Evolutionary conservation across 2,113 vertebrate genomes (phyloP).

Genomic region (Tricholaema leucomelas): DNA sequence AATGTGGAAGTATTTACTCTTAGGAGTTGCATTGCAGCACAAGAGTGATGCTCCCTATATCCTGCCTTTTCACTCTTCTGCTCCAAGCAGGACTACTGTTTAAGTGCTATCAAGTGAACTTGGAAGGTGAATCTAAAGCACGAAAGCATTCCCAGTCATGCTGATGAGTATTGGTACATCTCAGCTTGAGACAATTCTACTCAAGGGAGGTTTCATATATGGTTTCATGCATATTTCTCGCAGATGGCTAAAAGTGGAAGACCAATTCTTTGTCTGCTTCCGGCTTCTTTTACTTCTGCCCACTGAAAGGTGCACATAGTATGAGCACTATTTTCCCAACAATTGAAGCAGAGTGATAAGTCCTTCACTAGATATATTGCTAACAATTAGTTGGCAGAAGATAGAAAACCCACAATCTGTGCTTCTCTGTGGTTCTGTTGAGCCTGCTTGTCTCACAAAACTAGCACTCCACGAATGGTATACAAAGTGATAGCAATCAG

Average conservation of each 20-base stretch:
- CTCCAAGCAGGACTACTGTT: neutral
- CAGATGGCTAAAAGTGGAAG: neutral
- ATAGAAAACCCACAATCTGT: neutral
- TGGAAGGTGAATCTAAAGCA: neutral
- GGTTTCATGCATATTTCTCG: neutral
- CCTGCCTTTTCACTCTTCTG: neutral
- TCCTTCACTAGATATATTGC: neutral
- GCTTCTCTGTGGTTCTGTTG: neutral
- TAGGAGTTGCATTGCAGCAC: neutral
- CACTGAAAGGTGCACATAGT: neutral
- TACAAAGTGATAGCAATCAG: conserved; percentile 26
- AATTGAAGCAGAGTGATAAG: neutral
- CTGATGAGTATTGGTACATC: neutral
- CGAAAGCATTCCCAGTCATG: neutral
- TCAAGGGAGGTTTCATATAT: accelerated
- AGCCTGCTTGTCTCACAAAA: neutral
- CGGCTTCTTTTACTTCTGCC: neutral
- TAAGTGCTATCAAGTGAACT: neutral
- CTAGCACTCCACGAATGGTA: neutral
- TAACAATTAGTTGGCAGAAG: conserved; percentile 15
- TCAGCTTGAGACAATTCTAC: accelerated
- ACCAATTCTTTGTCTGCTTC: neutral
- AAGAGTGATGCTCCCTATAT: neutral
- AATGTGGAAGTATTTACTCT: neutral
- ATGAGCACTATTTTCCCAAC: neutral